Evolutionary conservation across 2,113 vertebrate genomes (phyloP), one percentile per base, ranked within the genome.

Genomic region (Illadopsis cleaveri): DNA sequence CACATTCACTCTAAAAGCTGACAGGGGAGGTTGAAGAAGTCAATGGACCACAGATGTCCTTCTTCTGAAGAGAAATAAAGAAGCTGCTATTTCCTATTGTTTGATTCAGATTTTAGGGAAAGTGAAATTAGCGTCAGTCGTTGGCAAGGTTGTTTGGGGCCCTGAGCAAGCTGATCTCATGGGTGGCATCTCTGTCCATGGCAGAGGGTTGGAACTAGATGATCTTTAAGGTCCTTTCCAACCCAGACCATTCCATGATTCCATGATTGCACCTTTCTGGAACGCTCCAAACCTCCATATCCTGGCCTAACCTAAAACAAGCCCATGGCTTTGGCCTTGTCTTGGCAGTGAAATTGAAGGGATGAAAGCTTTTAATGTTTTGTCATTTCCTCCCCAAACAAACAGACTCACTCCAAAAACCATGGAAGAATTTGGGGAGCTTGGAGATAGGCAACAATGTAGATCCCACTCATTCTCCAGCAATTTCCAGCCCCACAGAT

Each of bases 261-360:
- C 38, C 13, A 0, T 54, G 54, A 31, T 0, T 61, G 11, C 12
- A 40, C 18, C 21, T 62, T 75, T 42, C 60, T 85, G 78, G 61
- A 68, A 21, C 0, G 3, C 16, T 27, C 58, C n/a, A 42, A 87
- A 44, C 6, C 1, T 7, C 11, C 2, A 0, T 5, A 3, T 5
- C 7, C 10, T 14, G 40, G 22, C 12, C 45, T 58, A 28, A 48
- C 40, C 58, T 45, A 57, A 61, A 58, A 54, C 10, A 30, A 56
- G 10, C 16, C 33, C 3, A 0, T 45, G 57, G 42, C 5, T 70
- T 66, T 89, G 48, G 48, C 17, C 0, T 0, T 50, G 54, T 35
- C 38, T 37, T 68, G 70, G 33, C 23, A 45, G 40, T 9, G 79
- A 45, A 71, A 51, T 0, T 33, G 28, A 60, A 79, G 31, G 48